phyloP scores from a whole-genome alignment of 2,113 vertebrate species.

The Recurvirostra avosetta region DNA sequence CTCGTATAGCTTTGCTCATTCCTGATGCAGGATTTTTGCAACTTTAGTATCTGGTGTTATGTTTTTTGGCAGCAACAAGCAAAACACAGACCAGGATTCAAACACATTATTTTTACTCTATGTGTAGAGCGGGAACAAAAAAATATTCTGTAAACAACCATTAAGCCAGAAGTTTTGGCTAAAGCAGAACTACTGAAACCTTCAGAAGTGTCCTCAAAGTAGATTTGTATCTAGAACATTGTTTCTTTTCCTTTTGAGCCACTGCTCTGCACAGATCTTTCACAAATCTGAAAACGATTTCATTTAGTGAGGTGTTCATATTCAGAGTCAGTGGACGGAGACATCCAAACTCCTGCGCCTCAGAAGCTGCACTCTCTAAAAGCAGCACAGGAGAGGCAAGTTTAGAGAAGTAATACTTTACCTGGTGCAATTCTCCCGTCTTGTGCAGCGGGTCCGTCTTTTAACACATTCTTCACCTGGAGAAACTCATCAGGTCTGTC shows the following conservation, averaged over 20 bases:
- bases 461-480: conserved; percentile 95
- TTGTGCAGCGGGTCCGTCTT: conserved; percentile 91
- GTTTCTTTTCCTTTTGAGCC: background rate
- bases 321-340: background rate
- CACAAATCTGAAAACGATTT: background rate
- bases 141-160: background rate
- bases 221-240: background rate
- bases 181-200: background rate
- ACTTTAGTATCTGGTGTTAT: background rate
- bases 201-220: background rate
- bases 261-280: background rate
- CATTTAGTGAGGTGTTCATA: background rate
- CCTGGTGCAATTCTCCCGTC: conserved; percentile 95
- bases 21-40: background rate
- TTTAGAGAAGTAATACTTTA: conserved; percentile 35
- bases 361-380: background rate
- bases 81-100: background rate
- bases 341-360: background rate
- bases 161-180: background rate
- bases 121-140: background rate
- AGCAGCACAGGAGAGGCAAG: background rate
- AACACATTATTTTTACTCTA: background rate
- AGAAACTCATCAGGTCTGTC: conserved; percentile 96
- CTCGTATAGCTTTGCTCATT: background rate
- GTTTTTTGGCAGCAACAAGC: background rate